Evolutionary conservation across 2,113 vertebrate species (phyloP).

Genomic region (Serilophus lunatus): DNA sequence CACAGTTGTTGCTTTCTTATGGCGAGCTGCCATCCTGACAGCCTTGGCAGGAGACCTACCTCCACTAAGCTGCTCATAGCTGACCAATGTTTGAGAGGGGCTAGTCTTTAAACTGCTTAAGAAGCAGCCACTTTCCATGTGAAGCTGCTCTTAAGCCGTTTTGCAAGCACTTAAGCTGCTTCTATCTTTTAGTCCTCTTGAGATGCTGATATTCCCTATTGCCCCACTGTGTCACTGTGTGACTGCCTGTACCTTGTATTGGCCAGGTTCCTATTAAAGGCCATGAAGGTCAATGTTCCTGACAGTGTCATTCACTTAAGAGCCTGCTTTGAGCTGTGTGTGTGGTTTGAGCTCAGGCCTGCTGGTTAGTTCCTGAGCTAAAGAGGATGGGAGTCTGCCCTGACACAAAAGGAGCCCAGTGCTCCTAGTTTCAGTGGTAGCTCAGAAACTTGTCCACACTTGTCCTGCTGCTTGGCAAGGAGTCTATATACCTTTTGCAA

Average conservation of each 20-base stretch:
- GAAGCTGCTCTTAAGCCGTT: not conserved
- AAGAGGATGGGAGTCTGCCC: not conserved
- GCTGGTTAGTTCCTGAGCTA: not conserved
- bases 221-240: not conserved
- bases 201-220: not conserved
- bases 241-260: not conserved
- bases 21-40: not conserved
- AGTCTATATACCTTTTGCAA: not conserved
- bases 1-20: not conserved
- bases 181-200: not conserved
- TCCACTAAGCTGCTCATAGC: not conserved
- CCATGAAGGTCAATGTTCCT: not conserved
- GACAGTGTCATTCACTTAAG: not conserved
- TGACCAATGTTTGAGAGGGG: not conserved
- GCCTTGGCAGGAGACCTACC: not conserved
- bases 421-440: not conserved
- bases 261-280: not conserved
- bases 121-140: not conserved
- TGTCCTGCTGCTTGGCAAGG: not conserved
- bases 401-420: not conserved
- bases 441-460: not conserved
- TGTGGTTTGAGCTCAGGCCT: not conserved
- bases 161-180: not conserved
- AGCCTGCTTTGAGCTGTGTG: not conserved
- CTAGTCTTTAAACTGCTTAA: not conserved